phyloP scores from a whole-genome alignment of 1,140 invertebrate genomes.

The Stegodyphus mimosarum region DNA sequence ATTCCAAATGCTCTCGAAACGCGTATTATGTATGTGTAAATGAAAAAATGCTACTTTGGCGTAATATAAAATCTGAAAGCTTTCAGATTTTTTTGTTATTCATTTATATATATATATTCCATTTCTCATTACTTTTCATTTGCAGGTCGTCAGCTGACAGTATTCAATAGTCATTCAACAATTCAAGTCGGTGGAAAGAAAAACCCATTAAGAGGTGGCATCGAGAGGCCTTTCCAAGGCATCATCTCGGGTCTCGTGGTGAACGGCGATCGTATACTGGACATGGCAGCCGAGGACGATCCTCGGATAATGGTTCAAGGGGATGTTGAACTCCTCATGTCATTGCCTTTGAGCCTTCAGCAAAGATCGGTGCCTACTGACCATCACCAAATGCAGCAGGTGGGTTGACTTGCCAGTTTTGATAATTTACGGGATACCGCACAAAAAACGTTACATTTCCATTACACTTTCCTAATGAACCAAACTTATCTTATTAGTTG shows the following conservation, averaged over 20 bases:
- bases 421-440: too few species aligned
- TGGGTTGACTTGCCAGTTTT: neutral
- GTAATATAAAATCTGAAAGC: too few species aligned
- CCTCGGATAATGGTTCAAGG: constrained; percentile 76
- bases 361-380: constrained; percentile 21
- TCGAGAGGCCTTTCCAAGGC: constrained; percentile 83
- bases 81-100: too few species aligned
- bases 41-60: too few species aligned
- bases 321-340: constrained; percentile 67
- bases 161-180: constrained; percentile 93
- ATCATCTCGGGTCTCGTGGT: constrained; percentile 90
- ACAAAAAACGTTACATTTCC: too few species aligned
- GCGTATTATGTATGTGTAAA: too few species aligned
- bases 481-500: too few species aligned
- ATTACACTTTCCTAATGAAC: too few species aligned
- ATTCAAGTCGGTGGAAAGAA: constrained; percentile 90
- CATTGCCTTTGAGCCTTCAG: constrained; percentile 62
- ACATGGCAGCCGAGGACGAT: constrained; percentile 85
- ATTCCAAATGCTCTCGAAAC: too few species aligned
- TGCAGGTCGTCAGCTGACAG: constrained; percentile 84
- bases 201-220: constrained; percentile 75
- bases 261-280: constrained; percentile 85
- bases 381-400: constrained; percentile 46
- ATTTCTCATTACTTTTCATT: neutral
- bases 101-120: too few species aligned